Conservation (phyloP, 2,797 vertebrate genomes). For the Falco columbarius region DNA sequence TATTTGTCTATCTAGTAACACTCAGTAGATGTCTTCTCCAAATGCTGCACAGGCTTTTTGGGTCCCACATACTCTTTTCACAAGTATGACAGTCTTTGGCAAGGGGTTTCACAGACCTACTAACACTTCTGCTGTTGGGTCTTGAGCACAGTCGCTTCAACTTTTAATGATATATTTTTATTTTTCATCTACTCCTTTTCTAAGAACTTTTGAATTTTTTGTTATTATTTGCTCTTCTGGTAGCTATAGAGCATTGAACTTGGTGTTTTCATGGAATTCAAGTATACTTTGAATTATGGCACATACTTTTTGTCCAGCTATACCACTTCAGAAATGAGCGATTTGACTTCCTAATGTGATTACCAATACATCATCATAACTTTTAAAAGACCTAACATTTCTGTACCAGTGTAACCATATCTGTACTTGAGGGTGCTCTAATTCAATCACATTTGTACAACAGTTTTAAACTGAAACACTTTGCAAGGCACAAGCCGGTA, state of each 20-base stretch:
- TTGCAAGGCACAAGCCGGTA: not conserved
- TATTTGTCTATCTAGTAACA: not conserved
- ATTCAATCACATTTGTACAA: rapidly evolving
- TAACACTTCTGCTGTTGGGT: not conserved
- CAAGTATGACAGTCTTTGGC: not conserved
- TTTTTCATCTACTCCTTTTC: not conserved
- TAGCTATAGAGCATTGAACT: not conserved
- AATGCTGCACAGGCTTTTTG: not conserved
- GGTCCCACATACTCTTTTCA: not conserved
- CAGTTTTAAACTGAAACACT: not conserved
- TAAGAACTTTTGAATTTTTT: not conserved
- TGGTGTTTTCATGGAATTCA: not conserved
- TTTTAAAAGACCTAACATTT: not conserved
- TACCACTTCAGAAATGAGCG: not conserved
- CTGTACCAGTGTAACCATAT: not conserved
- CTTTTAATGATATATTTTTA: not conserved
- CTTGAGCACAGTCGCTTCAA: not conserved
- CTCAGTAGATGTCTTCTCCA: not conserved
- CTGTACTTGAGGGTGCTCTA: not conserved
- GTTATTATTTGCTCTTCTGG: not conserved
- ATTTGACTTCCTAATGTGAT: not conserved
- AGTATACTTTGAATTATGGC: not conserved
- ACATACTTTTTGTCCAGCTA: not conserved
- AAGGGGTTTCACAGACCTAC: not conserved
- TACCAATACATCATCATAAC: not conserved